Conservation (phyloP, 2,888 invertebrate genomes). For the Hemaris fuciformis region DNA sequence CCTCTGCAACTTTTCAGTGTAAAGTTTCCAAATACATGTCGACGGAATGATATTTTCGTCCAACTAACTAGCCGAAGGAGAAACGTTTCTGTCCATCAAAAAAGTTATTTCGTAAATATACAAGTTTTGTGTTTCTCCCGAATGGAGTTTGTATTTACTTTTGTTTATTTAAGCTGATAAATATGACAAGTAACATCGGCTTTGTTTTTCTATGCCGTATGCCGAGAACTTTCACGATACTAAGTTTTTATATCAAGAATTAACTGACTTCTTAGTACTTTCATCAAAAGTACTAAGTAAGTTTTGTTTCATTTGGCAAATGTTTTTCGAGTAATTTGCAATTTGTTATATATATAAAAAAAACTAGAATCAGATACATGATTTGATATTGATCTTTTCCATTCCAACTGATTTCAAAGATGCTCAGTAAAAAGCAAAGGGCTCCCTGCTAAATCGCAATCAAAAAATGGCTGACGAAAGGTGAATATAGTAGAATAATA, state of each 20-base stretch:
- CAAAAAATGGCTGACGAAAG: no score
- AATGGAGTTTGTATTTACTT: conserved; percentile 22
- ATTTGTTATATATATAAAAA: no score
- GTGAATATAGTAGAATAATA: no score
- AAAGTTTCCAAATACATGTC: conserved; percentile 60
- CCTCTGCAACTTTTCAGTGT: conserved; percentile 69
- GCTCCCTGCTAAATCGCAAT: no score
- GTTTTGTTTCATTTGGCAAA: not conserved
- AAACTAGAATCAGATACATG: no score
- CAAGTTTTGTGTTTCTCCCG: conserved; percentile 22
- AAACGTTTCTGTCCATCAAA: conserved; percentile 68
- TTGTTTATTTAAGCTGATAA: conserved; percentile 20
- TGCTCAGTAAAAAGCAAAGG: no score
- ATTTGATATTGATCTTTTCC: no score
- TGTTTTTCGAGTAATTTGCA: no score
- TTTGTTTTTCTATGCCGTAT: not conserved
- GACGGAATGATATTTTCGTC: conserved; percentile 65
- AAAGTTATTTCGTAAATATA: conserved; percentile 53
- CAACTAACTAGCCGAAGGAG: conserved; percentile 57
- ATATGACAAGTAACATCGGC: not conserved
- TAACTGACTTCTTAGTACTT: not conserved
- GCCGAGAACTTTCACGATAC: not conserved
- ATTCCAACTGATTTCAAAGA: no score
- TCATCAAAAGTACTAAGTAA: no score
- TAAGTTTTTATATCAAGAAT: not conserved